Conservation (phyloP, 1,140 invertebrate species). For the Drepana arcuata region DNA sequence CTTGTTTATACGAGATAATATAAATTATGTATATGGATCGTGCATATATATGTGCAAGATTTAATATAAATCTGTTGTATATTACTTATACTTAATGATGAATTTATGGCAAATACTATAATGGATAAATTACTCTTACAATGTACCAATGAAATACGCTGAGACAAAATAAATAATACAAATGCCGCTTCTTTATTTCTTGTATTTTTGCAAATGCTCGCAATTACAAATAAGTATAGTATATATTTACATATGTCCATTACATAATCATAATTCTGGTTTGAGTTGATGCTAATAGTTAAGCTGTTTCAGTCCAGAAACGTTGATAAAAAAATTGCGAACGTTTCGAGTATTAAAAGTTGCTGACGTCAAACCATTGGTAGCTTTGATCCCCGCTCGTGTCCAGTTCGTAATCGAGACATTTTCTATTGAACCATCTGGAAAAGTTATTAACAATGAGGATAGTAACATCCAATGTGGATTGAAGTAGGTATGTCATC, state of each 20-base stretch:
- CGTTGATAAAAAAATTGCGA: too few species aligned
- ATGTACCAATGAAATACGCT: conserved; percentile 68
- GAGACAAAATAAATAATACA: conserved; percentile 65
- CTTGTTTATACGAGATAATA: conserved; percentile 61
- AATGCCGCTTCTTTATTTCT: conserved; percentile 66
- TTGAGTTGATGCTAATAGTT: too few species aligned
- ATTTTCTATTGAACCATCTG: conserved; percentile 56
- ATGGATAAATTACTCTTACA: conserved; percentile 57
- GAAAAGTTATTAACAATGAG: too few species aligned
- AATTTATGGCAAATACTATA: conserved; percentile 40
- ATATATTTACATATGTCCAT: too few species aligned
- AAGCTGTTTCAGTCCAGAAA: too few species aligned
- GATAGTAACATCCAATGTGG: too few species aligned
- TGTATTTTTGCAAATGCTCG: too few species aligned
- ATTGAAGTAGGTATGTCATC: too few species aligned
- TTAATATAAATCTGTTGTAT: conserved; percentile 61
- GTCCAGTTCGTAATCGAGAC: conserved; percentile 57
- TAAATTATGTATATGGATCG: conserved; percentile 59
- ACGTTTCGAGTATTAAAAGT: too few species aligned
- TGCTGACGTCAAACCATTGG: conserved; percentile 70
- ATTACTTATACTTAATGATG: conserved; percentile 47
- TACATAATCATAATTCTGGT: too few species aligned
- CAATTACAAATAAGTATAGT: too few species aligned
- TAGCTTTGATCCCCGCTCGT: conserved; percentile 24
- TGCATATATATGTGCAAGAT: conserved; percentile 55